Evolutionary conservation across 1,140 invertebrate genomes (phyloP), one percentile per base, ranked within the genome.

Genomic region (Oscheius sp.): DNA sequence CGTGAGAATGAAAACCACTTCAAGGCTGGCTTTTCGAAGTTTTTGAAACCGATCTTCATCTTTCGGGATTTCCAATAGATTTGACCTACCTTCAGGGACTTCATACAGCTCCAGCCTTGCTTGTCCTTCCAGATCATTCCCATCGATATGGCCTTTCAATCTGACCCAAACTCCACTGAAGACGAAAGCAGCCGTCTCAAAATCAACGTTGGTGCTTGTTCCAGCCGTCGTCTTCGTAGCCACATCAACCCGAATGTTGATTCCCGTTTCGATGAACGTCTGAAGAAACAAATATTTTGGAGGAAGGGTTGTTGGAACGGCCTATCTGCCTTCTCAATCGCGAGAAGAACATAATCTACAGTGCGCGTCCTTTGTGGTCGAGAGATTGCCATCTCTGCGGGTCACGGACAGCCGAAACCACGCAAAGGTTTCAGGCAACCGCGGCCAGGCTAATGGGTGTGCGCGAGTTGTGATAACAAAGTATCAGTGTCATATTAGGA

Each of bases 271-370:
- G 7, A 23, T 55, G 23, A 55, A 55, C 4, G 49, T 55, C 49
- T 55, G 49, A 7, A 55, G 28, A 55, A 7, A n/a, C n/a, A n/a
- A n/a, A n/a, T n/a, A n/a, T n/a, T n/a, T n/a, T n/a, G n/a, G n/a
- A n/a, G n/a, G n/a, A n/a, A n/a, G n/a, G n/a, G n/a, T n/a, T n/a
- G n/a, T n/a, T n/a, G n/a, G n/a, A n/a, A n/a, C n/a, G n/a, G 23
- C 28, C 49, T 55, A 55, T 55, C 49, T 13, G 7, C 23, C 23
- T 15, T 55, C 49, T 26, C 49, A 4, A 55, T 55, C 49, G 49
- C 15, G 23, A 55, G 15, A 55, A 55, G 49, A 55, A 55, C 49
- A 55, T 55, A 55, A 55, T 55, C 49, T 55, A 55, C 49, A 55
- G 28, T 7, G 49, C 23, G 49, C 49, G 49, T 55, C 49, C 49